These are phyloP conservation scores for Athalia rosae DNA, from an alignment of 2,888 invertebrate species.

Conservation along the genomic window DNA sequence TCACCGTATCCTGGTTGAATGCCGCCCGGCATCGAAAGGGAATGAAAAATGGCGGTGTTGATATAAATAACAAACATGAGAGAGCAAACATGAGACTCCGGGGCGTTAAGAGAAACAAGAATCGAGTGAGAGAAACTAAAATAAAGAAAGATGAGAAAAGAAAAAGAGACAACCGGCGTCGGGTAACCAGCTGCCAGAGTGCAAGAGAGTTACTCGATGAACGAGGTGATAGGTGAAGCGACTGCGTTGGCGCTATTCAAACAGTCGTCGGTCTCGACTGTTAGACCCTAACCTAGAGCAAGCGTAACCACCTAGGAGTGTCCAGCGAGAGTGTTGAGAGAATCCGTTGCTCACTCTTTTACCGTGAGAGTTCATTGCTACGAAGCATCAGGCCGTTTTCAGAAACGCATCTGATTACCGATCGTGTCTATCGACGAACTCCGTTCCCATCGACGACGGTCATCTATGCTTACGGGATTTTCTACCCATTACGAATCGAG, in stretches of 20 bases:
- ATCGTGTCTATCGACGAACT: not conserved
- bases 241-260: slow-evolving; percentile 40
- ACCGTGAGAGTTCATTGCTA: slow-evolving; percentile 20
- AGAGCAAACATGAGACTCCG: slow-evolving; percentile 33
- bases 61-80: slow-evolving; percentile 47
- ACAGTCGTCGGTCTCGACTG: slow-evolving; percentile 31
- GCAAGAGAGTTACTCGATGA: slow-evolving; percentile 18
- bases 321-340: slow-evolving; percentile 26
- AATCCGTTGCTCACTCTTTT: slow-evolving; percentile 31
- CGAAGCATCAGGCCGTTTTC: not conserved
- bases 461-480: too few species aligned
- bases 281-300: slow-evolving; percentile 45
- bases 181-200: not conserved
- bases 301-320: slow-evolving; percentile 33
- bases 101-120: slow-evolving; percentile 36
- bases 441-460: not conserved
- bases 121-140: too few species aligned
- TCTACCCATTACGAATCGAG: too few species aligned
- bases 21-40: slow-evolving; percentile 30
- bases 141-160: not conserved
- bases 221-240: slow-evolving; percentile 39
- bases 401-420: too few species aligned
- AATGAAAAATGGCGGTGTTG: slow-evolving; percentile 46
- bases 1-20: slow-evolving; percentile 32
- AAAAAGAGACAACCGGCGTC: slow-evolving; percentile 6